Conservation (phyloP, 1,140 invertebrate genomes). For the Bombus waltoni region DNA sequence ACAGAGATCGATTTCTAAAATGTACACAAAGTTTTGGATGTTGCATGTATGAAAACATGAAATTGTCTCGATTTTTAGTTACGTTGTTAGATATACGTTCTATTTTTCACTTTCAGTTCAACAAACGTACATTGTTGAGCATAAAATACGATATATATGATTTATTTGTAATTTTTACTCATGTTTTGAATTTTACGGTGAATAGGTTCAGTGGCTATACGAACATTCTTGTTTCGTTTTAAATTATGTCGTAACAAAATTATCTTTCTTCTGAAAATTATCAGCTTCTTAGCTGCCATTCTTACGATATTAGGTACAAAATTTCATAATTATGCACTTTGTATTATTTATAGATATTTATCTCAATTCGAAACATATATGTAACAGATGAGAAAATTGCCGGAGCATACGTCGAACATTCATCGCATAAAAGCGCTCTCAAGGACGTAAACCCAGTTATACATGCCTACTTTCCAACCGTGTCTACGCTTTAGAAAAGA, state of each 20-base stretch:
- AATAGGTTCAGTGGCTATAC: too few relatives aligned
- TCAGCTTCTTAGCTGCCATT: too few relatives aligned
- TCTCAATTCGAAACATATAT: not conserved
- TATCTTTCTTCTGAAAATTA: not conserved
- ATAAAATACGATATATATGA: too few relatives aligned
- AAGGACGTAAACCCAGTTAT: not conserved
- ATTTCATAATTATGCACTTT: too few relatives aligned
- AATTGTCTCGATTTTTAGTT: too few relatives aligned
- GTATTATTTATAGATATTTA: not conserved
- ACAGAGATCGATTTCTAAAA: not conserved
- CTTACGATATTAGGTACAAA: not conserved
- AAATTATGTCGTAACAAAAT: not conserved
- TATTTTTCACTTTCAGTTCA: not conserved
- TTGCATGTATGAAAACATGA: not conserved
- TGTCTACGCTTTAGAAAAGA: not conserved
- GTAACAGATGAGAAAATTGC: not conserved
- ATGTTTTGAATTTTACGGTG: too few relatives aligned
- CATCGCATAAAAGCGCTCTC: not conserved
- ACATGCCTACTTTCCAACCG: not conserved
- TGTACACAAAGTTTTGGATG: not conserved
- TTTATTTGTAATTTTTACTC: too few relatives aligned
- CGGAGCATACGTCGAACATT: not conserved
- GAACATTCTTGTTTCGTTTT: not conserved
- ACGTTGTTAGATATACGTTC: not conserved
- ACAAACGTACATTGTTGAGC: not conserved